phyloP scores from a whole-genome alignment of 2,888 invertebrate genomes.

The Plagodis dolabraria region DNA sequence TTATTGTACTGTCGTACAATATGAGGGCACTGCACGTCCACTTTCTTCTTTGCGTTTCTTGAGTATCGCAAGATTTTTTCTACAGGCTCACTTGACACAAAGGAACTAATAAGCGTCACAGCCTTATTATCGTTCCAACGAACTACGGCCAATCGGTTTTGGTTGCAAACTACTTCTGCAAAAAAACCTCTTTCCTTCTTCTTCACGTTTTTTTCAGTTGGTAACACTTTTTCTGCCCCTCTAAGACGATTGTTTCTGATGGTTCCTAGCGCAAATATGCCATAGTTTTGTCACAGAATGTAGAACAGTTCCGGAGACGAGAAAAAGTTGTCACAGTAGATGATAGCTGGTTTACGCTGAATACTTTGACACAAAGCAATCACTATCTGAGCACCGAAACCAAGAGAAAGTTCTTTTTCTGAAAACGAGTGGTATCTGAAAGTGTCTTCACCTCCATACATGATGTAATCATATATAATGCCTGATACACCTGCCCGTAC shows the following conservation, averaged over 20 bases:
- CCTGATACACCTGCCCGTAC: slow-evolving; percentile 48
- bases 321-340: slow-evolving; percentile 2
- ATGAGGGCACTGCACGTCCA: neutral
- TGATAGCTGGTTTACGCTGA: neutral
- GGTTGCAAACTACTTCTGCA: neutral
- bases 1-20: neutral
- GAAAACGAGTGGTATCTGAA: neutral
- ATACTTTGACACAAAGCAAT: slow-evolving; percentile 39
- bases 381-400: slow-evolving; percentile 48
- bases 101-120: slow-evolving; percentile 12
- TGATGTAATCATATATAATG: slow-evolving; percentile 51
- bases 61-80: slow-evolving; percentile 1
- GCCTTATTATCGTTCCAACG: slow-evolving; percentile 5
- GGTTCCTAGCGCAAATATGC: slow-evolving; percentile 1
- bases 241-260: neutral
- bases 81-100: slow-evolving; percentile 2
- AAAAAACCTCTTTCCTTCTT: neutral
- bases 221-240: neutral
- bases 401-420: neutral
- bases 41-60: neutral
- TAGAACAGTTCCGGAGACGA: slow-evolving; percentile 1
- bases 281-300: neutral
- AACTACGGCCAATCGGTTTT: neutral
- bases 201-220: slow-evolving; percentile 1
- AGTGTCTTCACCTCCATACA: slow-evolving; percentile 1